Conservation (phyloP, 2,888 invertebrate species). For the Eupeodes luniger region DNA sequence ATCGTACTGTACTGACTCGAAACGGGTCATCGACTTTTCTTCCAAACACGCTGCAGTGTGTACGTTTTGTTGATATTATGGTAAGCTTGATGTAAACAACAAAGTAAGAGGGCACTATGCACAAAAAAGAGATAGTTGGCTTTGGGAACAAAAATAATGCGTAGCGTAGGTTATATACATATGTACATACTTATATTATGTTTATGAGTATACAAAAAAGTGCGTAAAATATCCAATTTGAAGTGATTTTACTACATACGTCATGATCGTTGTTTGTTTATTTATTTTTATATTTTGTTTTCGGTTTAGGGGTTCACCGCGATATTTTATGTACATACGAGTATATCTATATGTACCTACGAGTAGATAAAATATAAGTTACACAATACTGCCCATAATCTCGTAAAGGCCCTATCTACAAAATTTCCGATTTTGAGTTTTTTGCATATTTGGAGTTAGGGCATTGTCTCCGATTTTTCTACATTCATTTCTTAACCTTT, state of each 20-base stretch:
- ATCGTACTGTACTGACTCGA: slow-evolving; percentile 16
- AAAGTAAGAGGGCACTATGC: not conserved
- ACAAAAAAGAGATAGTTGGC: slow-evolving; percentile 11
- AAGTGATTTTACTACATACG: slow-evolving; percentile 49
- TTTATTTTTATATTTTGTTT: slow-evolving; percentile 32
- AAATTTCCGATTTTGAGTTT: too few relatives aligned
- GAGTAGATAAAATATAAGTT: too few relatives aligned
- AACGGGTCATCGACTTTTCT: slow-evolving; percentile 67
- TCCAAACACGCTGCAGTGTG: slow-evolving; percentile 51
- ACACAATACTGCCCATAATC: too few relatives aligned
- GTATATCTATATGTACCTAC: too few relatives aligned
- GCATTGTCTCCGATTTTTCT: too few relatives aligned
- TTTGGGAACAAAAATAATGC: slow-evolving; percentile 21
- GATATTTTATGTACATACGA: too few relatives aligned
- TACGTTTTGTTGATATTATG: slow-evolving; percentile 66
- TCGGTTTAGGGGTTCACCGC: slow-evolving; percentile 45
- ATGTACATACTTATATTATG: not conserved
- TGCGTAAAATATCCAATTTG: slow-evolving; percentile 54
- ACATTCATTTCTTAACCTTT: too few relatives aligned
- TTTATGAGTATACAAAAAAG: not conserved
- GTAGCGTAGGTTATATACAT: not conserved
- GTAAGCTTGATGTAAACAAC: slow-evolving; percentile 54
- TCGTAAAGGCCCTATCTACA: too few relatives aligned
- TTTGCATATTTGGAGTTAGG: too few relatives aligned
- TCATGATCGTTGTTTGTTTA: slow-evolving; percentile 36